Evolutionary conservation across 2,888 invertebrate species (phyloP).

Genomic region (Calephelis perditalis): DNA sequence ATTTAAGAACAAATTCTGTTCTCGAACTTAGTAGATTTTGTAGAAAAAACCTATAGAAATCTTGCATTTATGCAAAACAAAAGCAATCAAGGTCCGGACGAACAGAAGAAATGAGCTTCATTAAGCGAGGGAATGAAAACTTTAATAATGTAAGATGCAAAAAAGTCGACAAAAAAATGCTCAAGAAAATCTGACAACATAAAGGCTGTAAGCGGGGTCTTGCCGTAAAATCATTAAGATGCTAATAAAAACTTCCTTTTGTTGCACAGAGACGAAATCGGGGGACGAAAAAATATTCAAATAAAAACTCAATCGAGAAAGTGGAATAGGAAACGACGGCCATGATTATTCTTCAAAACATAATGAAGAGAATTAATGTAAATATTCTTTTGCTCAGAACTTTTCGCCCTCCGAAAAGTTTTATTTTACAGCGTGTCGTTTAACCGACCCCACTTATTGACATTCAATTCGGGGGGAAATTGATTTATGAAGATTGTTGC

Average conservation of each 20-base stretch:
- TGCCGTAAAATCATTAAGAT: constrained; percentile 80
- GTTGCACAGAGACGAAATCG: constrained; percentile 70
- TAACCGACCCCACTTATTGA: constrained; percentile 77
- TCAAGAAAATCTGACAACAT: constrained; percentile 79
- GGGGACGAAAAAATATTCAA: constrained; percentile 73
- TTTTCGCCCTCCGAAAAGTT: constrained; percentile 76
- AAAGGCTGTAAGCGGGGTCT: constrained; percentile 77
- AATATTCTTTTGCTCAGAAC: constrained; percentile 75
- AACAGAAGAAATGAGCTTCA: constrained; percentile 79
- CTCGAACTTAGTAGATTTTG: constrained; percentile 66
- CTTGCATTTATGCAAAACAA: constrained; percentile 78
- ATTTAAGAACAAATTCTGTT: constrained; percentile 60
- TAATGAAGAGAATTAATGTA: constrained; percentile 80
- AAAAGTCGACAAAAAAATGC: constrained; percentile 75
- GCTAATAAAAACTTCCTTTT: constrained; percentile 80
- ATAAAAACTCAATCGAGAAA: constrained; percentile 77
- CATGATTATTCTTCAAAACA: constrained; percentile 80
- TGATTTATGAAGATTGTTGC: constrained; percentile 78
- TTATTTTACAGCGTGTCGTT: constrained; percentile 76
- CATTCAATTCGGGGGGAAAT: constrained; percentile 78
- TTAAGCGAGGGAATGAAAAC: constrained; percentile 77
- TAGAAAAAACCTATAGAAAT: constrained; percentile 73
- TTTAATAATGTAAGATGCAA: constrained; percentile 79
- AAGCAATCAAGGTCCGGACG: constrained; percentile 75
- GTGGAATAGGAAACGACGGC: constrained; percentile 67